Conservation (phyloP, 2,888 invertebrate genomes). For the Euproctis similis region DNA sequence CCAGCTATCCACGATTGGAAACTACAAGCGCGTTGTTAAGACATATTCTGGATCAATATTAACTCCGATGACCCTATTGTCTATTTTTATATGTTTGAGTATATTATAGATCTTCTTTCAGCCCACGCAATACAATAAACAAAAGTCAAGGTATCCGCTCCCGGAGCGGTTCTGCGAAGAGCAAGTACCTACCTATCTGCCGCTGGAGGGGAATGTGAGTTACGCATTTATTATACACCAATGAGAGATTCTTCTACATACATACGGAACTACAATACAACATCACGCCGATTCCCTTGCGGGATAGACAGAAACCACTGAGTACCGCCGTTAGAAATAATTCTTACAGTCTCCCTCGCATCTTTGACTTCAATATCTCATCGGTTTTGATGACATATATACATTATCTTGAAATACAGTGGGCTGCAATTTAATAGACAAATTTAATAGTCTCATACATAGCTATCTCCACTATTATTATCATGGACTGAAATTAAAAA, state of each 20-base stretch:
- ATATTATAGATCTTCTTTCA: constrained; percentile 19
- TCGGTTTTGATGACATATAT: no score
- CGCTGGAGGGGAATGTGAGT: constrained; percentile 17
- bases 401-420: no score
- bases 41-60: constrained; percentile 9
- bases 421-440: no score
- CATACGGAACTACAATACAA: neutral
- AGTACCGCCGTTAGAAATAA: no score
- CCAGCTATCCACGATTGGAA: constrained; percentile 1
- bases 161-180: constrained; percentile 27
- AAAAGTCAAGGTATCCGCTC: constrained; percentile 38
- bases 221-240: constrained; percentile 8
- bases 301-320: no score
- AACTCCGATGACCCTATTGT: constrained; percentile 34
- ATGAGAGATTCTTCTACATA: neutral
- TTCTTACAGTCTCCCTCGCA: no score
- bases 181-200: no score
- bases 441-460: no score
- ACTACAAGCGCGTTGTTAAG: constrained; percentile 4
- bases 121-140: constrained; percentile 44
- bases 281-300: no score
- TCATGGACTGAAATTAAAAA: no score
- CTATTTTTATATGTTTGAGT: constrained; percentile 31
- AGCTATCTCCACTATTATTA: no score
- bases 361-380: no score